Percentiles rank a stretch among this genome's conserved stretches.
Conservation (phyloP, 2,113 vertebrate species). For the Capricornis sumatraensis region DNA sequence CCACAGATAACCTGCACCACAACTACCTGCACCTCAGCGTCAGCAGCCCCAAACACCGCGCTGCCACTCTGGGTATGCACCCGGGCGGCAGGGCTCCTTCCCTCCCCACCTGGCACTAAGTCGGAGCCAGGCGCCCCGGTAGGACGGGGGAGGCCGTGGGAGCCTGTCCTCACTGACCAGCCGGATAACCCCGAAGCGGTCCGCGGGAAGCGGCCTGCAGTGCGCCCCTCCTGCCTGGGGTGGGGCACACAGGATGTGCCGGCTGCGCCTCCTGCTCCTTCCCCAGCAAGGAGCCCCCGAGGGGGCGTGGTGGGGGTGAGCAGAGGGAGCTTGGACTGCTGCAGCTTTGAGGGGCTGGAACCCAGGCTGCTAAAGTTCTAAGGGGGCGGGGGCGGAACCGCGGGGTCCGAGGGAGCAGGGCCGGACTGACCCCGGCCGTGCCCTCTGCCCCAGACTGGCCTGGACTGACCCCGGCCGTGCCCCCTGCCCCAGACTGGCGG, state of each 20-base stretch:
- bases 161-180: not conserved
- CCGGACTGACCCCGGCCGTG: not conserved
- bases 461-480: not conserved
- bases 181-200: not conserved
- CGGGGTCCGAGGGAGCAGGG: not conserved
- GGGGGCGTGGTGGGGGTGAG: not conserved
- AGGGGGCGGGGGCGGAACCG: fast-evolving
- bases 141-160: not conserved
- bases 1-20: constrained; percentile 91
- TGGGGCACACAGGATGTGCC: not conserved
- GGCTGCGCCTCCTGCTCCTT: not conserved
- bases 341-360: not conserved
- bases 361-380: not conserved
- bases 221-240: not conserved
- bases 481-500: constrained; percentile 74
- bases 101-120: not conserved
- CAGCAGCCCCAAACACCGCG: constrained; percentile 90
- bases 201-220: not conserved
- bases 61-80: constrained; percentile 86
- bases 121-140: not conserved
- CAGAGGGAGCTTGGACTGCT: not conserved
- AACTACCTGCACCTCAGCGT: constrained; percentile 89
- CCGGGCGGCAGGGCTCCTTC: not conserved
- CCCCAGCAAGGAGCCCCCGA: not conserved
- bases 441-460: constrained; percentile 66